phyloP scores from a whole-genome alignment of 1,140 invertebrate species.

The Drosophila sulfurigaster region DNA sequence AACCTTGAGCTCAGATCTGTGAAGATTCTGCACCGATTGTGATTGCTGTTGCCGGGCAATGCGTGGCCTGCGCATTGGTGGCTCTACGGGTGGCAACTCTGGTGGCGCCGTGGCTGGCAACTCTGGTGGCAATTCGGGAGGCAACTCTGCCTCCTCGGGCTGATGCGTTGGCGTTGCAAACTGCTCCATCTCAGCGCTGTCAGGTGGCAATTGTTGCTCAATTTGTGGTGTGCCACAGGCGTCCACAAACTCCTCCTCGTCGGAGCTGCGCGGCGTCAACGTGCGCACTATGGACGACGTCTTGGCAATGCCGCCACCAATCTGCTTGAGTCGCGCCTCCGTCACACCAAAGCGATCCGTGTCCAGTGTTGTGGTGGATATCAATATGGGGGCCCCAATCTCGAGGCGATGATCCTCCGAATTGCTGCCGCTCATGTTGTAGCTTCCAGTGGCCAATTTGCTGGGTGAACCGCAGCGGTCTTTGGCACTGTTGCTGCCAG shows the following conservation, averaged over 20 bases:
- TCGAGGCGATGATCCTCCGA: constrained; percentile 82
- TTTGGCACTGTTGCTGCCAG: background rate
- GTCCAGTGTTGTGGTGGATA: constrained; percentile 82
- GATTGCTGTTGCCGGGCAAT: constrained; percentile 69
- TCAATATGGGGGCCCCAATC: constrained; percentile 81
- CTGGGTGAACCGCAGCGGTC: constrained; percentile 54
- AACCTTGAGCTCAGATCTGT: constrained; percentile 75
- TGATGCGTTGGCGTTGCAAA: too few relatives aligned
- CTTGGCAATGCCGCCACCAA: constrained; percentile 78
- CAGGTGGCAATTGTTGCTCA: constrained; percentile 3
- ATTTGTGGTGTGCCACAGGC: constrained; percentile 61
- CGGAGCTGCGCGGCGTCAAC: constrained; percentile 71
- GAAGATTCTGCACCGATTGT: constrained; percentile 78
- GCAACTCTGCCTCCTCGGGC: constrained; percentile 12
- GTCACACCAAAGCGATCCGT: constrained; percentile 79
- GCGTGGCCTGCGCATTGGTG: constrained; percentile 49
- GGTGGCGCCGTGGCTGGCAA: background rate
- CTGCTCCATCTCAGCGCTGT: constrained; percentile 1
- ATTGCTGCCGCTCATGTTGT: constrained; percentile 81
- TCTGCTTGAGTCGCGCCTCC: constrained; percentile 71
- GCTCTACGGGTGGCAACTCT: constrained; percentile 18
- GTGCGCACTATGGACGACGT: constrained; percentile 62
- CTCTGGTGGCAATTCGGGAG: background rate
- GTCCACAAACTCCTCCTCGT: constrained; percentile 77
- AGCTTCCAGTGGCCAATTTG: constrained; percentile 73